A percentile compares a stretch with the other conserved stretches of the same genome.
phyloP scores from a whole-genome alignment of 2,797 vertebrate genomes.

The Lutjanus argentimaculatus region DNA sequence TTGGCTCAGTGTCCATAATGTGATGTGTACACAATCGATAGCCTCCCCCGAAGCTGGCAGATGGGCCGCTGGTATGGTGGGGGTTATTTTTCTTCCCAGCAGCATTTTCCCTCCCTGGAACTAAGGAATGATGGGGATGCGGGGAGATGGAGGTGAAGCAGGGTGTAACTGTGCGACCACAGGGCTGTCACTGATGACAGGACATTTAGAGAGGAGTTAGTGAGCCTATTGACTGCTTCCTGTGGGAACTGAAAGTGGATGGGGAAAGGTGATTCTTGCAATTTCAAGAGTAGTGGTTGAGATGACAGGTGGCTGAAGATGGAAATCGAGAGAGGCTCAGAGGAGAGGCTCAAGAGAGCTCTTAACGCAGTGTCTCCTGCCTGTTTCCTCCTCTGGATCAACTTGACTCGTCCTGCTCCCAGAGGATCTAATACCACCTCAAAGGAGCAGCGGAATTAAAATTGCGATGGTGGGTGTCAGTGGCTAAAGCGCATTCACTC shows the following conservation, averaged over 20 bases:
- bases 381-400: slow-evolving; percentile 34
- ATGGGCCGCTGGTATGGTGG: slow-evolving; percentile 52
- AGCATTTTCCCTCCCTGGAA: slow-evolving; percentile 11
- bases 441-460: slow-evolving; percentile 24
- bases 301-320: slow-evolving; percentile 55
- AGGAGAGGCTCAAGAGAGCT: slow-evolving; percentile 50
- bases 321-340: slow-evolving; percentile 47
- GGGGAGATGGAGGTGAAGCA: slow-evolving; percentile 20
- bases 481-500: slow-evolving; percentile 28
- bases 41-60: slow-evolving; percentile 58
- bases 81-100: slow-evolving; percentile 59
- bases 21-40: slow-evolving; percentile 82
- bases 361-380: slow-evolving; percentile 36
- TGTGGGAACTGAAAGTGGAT: slow-evolving; percentile 29
- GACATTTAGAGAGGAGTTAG: slow-evolving; percentile 63
- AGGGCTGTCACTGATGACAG: slow-evolving; percentile 67
- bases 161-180: slow-evolving; percentile 42
- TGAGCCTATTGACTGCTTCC: slow-evolving; percentile 43
- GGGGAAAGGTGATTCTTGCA: slow-evolving; percentile 38
- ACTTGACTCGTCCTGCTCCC: slow-evolving; percentile 45
- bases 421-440: slow-evolving; percentile 34
- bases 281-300: slow-evolving; percentile 50
- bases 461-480: slow-evolving; percentile 10
- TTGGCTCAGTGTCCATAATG: slow-evolving; percentile 74
- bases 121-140: slow-evolving; percentile 25